Evolutionary conservation across 35 echinoderm and acorn worm genomes (phyloP), one percentile per base, ranked within the genome.

Genomic region (Diadema setosum): DNA sequence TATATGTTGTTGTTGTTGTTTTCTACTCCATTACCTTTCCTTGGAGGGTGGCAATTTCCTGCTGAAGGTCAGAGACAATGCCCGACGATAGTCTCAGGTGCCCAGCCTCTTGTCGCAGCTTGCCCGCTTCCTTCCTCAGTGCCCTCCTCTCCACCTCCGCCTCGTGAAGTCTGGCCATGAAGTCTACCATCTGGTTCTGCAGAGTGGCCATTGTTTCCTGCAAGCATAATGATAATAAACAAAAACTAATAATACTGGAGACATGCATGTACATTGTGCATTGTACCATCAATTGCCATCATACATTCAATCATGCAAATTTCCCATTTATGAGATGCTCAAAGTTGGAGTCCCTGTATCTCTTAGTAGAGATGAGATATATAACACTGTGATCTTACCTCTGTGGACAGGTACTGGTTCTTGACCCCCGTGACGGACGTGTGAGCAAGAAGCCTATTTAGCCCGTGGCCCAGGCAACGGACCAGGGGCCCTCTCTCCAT

Each of bases 111-210:
- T 92, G 81, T 30, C 60, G 65, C 12, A 94, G 65, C 27, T 82
- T 83, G 16, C 75, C 43, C 14, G 61, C 65, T 42, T 98, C 96
- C 32, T 89, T 42, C 40, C 92, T 91, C 5, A 98, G 59, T 15
- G 96, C 85, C 61, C 96, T 45, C 46, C 96, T 94, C 42, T 98
- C 96, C 20, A 98, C 92, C 74, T 98, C 96, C 3, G 92, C 96
- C 30, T 93, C 46, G 56, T 98, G 96, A 1, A 98, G 89, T 34
- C 92, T 81, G 59, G 91, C 57, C 20, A 93, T 91, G 82, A 98
- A 98, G 50, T 86, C 70, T 41, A 98, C 73, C 17, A 98, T 84
- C 33, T 98, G 88, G 46, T 91, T 88, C 70, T 92, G 93, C 0
- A 98, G 83, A 57, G 31, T 59, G 2, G 49, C 44, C 81, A 90